Base-by-base conservation (phyloP, 2,797 vertebrate species). In the Microctenopoma lineatum region DNA sequence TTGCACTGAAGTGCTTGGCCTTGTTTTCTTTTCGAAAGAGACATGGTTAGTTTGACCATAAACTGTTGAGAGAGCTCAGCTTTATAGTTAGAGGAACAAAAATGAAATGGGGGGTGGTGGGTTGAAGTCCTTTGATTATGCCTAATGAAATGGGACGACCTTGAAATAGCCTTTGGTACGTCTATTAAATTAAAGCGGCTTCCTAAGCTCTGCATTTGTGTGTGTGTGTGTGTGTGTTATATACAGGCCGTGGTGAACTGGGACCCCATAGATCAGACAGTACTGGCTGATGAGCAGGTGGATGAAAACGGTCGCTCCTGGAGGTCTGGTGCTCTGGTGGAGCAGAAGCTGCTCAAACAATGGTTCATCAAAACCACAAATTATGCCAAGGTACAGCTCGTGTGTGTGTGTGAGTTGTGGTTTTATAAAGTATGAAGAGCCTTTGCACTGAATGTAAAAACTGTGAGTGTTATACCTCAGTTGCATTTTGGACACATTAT, bases 291-390 rank as follows among this genome's bases (percentile, higher is more conserved):
- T 48, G 98, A 99, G 80, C 98, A 99, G 85, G 97, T 99, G 91
- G 96, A 99, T 87, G 96, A 96, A 71, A 94, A 90, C 1, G 97
- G 98, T 11, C 88, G 83, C 60, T 99, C 98, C 0, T 99, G 98
- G 98, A 96, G 98, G 65, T 99, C 98, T n/a, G 97, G 98, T 41
- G 97, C 96, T 39, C 90, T 93, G 79, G 98, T 99, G 85, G 96
- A 99, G 55, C 96, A 97, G 92, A 97, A 96, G 79, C 94, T 97
- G 72, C 96, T 99, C 85, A 96, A 84, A 71, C 98, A 99, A 74
- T 99, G 98, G 98, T 99, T 99, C 85, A 96, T 99, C 83, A 98
- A 94, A 89, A 99, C 97, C 4, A 98, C 98, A 52, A 94, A 95
- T 44, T 99, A 97, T 66, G 97, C 96, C 73, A 98, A 98, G 96